phyloP scores from a whole-genome alignment of 2,113 vertebrate species.

The Thryonomys swinderianus region DNA sequence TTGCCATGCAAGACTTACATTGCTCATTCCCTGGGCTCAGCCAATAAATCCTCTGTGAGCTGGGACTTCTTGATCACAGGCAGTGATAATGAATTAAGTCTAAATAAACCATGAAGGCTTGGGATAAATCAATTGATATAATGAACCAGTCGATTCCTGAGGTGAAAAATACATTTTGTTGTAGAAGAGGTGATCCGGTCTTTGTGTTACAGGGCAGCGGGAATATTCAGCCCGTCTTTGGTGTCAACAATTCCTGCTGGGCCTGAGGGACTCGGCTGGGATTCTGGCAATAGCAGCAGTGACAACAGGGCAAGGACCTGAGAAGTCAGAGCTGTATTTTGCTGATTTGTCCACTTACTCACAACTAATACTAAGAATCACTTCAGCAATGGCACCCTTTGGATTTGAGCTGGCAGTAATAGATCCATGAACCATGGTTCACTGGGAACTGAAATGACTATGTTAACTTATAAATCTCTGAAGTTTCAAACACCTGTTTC shows the following conservation, averaged over 20 bases:
- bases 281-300: rapidly evolving
- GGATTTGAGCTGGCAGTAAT: not conserved
- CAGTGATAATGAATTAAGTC: not conserved
- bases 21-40: not conserved
- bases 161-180: slow-evolving; percentile 16
- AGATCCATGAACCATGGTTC: not conserved
- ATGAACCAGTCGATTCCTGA: not conserved
- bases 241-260: not conserved
- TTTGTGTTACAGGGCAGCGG: not conserved
- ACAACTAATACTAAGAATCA: not conserved
- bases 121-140: slow-evolving; percentile 8
- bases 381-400: not conserved
- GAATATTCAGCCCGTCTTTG: not conserved
- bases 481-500: not conserved
- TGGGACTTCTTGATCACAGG: not conserved
- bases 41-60: not conserved
- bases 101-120: slow-evolving; percentile 19
- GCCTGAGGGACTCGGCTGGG: not conserved
- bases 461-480: not conserved
- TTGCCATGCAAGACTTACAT: rapidly evolving
- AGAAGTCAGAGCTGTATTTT: not conserved
- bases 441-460: not conserved
- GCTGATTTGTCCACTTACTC: not conserved
- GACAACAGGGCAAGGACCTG: not conserved
- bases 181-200: not conserved